phyloP scores from a whole-genome alignment of 2,888 invertebrate species.

The Chrysotoxum bicinctum region DNA sequence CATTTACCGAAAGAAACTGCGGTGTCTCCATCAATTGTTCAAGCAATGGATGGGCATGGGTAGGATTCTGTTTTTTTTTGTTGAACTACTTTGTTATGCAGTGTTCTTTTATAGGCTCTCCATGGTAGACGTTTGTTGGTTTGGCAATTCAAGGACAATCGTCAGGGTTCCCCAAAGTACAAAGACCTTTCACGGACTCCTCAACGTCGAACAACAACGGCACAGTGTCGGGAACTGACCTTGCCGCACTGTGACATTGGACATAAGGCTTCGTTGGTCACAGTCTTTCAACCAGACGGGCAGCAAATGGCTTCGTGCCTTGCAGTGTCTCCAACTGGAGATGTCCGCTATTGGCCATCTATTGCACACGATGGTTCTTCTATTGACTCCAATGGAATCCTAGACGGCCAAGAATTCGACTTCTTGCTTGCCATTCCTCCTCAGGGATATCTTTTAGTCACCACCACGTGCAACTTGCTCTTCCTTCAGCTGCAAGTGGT shows the following conservation, averaged over 20 bases:
- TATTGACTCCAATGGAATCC: constrained; percentile 91
- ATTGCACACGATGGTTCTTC: constrained; percentile 93
- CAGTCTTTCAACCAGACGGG: constrained; percentile 85
- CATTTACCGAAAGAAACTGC: constrained; percentile 86
- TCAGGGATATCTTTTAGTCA: constrained; percentile 91
- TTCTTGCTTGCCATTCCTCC: constrained; percentile 86
- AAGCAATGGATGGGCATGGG: constrained; percentile 84
- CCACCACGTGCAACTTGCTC: constrained; percentile 94
- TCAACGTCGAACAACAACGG: constrained; percentile 81
- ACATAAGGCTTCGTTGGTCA: constrained; percentile 92
- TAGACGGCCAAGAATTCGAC: constrained; percentile 94
- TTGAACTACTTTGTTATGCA: constrained; percentile 18
- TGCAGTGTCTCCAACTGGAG: constrained; percentile 96
- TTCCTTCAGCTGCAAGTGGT: constrained; percentile 85
- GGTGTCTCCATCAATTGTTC: constrained; percentile 83
- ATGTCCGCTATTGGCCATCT: constrained; percentile 94
- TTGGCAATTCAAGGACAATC: constrained; percentile 88
- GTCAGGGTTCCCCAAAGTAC: constrained; percentile 74
- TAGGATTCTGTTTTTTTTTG: constrained; percentile 80
- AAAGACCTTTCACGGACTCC: constrained; percentile 79
- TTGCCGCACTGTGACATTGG: constrained; percentile 96
- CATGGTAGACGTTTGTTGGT: constrained; percentile 91
- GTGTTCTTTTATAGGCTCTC: constrained; percentile 86
- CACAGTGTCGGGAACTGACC: constrained; percentile 91
- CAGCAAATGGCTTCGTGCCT: constrained; percentile 91